Base-by-base conservation (phyloP, 37 sponge, comb jelly and placozoan species). In the Theonella swinhoei region DNA sequence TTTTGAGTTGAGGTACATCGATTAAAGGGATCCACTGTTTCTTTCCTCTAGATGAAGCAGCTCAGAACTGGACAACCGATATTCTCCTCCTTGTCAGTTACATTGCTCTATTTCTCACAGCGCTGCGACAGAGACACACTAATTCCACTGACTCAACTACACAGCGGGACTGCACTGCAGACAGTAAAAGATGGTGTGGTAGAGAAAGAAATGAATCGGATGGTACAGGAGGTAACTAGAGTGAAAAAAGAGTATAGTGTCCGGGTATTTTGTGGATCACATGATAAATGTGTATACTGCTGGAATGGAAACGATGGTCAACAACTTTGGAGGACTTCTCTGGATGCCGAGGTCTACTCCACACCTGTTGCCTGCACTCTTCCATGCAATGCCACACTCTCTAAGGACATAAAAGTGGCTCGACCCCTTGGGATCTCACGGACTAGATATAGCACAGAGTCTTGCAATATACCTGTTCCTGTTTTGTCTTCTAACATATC, bases 201-300 rank as follows among this genome's bases (percentile, higher is more conserved):
- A 14, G 54, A 47, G 54, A 14, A 47, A 14, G 54, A 17, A 47
- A 14, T 7, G 54, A 47, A 47, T n/a, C n/a, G n/a, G n/a, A n/a
- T n/a, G n/a, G n/a, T n/a, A n/a, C n/a, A n/a, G n/a, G n/a, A n/a
- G n/a, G n/a, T n/a, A n/a, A n/a, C n/a, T n/a, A n/a, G n/a, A 17
- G 54, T 47, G 54, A 14, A n/a, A n/a, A n/a, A n/a, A n/a, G n/a
- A n/a, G n/a, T n/a, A n/a, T n/a, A 36, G 39, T 35, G 39, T n/a
- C 80, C 36, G 38, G 62, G 39, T 89, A 3, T 62, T 72, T 20
- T 91, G 73, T 59, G 93, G 93, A 1, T 83, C 85, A 9, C 93
- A 92, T 64, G 93, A 88, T 47, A 54, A 65, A 30, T 37, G 30
- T 28, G 34, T 92, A 7, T 88, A 92, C 84, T 92, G 93, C 64